Conservation (phyloP, 2,888 invertebrate species). For the Ophion slaviceki region DNA sequence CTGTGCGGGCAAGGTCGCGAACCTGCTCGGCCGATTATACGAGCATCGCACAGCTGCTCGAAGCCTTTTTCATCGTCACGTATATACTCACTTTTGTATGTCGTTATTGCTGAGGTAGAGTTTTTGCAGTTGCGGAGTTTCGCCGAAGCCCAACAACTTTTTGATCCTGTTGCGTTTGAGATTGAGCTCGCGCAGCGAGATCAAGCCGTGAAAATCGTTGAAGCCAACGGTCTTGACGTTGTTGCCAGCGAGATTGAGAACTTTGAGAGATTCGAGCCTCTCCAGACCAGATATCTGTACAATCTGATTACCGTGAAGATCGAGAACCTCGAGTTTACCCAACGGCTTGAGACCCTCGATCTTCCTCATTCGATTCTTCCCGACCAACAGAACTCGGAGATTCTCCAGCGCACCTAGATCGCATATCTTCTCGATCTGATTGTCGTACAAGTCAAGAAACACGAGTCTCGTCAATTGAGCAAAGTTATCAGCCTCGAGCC, state of each 20-base stretch:
- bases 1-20: no score
- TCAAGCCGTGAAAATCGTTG: conserved; percentile 91
- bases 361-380: conserved; percentile 94
- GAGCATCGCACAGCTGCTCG: no score
- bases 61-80: no score
- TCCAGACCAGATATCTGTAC: conserved; percentile 89
- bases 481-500: conserved; percentile 87
- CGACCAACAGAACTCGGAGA: conserved; percentile 93
- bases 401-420: conserved; percentile 91
- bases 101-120: conserved; percentile 94
- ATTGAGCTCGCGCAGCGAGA: conserved; percentile 93
- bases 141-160: conserved; percentile 92
- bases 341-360: conserved; percentile 91
- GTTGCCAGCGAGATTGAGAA: conserved; percentile 96
- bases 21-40: no score
- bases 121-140: conserved; percentile 90
- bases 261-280: conserved; percentile 91
- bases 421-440: conserved; percentile 94
- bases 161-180: conserved; percentile 93
- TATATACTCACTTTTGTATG: conserved; percentile 85
- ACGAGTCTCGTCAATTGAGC: conserved; percentile 90
- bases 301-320: conserved; percentile 97
- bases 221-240: conserved; percentile 91
- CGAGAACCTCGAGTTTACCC: conserved; percentile 93
- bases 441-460: conserved; percentile 97